Conservation (phyloP, 1,140 invertebrate genomes). For the Drosophila ironensis region DNA sequence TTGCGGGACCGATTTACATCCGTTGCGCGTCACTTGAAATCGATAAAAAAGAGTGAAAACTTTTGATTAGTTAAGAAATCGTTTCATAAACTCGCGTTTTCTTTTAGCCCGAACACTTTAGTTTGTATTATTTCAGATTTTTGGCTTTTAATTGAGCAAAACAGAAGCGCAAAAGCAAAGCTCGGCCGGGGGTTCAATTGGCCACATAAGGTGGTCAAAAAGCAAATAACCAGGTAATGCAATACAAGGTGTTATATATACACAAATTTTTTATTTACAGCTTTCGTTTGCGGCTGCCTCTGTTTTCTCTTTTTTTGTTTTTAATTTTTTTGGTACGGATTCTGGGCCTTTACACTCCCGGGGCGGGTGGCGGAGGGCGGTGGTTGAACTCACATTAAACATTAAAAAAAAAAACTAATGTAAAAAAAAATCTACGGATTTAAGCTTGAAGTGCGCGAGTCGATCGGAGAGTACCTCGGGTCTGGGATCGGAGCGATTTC, state of each 20-base stretch:
- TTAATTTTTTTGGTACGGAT: background rate
- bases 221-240: background rate
- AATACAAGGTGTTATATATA: background rate
- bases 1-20: conserved; percentile 46
- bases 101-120: background rate
- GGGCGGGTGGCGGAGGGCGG: too few species aligned
- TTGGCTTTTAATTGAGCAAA: background rate
- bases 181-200: background rate
- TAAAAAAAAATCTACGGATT: conserved; percentile 17
- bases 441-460: background rate
- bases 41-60: conserved; percentile 58
- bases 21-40: conserved; percentile 64
- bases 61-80: conserved; percentile 18
- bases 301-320: background rate
- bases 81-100: background rate
- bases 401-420: conserved; percentile 52
- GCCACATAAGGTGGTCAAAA: too few species aligned
- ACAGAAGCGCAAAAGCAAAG: background rate
- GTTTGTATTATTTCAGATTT: conserved; percentile 6
- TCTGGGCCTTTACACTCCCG: too few species aligned
- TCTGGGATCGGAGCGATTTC: too few species aligned
- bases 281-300: background rate
- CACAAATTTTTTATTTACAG: too few species aligned
- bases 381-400: conserved; percentile 63
- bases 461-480: too few species aligned